phyloP scores from a whole-genome alignment of 2,113 vertebrate species.

The Ploceus nigricollis region DNA sequence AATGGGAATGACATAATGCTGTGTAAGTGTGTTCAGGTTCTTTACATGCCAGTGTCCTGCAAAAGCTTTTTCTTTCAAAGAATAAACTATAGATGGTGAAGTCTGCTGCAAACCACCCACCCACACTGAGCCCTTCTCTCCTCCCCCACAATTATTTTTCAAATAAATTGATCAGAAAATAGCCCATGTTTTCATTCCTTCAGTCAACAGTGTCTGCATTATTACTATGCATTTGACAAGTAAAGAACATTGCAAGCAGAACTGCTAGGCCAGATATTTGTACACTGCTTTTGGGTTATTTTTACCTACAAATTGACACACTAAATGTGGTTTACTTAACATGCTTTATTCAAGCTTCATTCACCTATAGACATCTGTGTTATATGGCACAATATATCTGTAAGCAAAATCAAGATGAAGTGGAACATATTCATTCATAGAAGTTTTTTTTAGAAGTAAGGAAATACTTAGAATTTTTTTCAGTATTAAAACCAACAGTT shows the following conservation, averaged over 20 bases:
- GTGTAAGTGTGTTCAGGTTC: constrained; percentile 17
- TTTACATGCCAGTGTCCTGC: constrained; percentile 32
- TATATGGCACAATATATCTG: neutral
- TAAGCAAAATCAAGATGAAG: constrained; percentile 4
- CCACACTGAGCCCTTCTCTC: neutral
- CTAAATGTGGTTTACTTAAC: neutral
- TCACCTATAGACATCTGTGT: constrained; percentile 27
- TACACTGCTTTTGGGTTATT: neutral
- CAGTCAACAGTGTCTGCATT: neutral
- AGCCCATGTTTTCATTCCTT: neutral
- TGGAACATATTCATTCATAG: neutral
- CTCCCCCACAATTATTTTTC: neutral
- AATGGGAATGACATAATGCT: constrained; percentile 53
- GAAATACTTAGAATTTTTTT: constrained; percentile 45
- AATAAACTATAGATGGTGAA: constrained; percentile 6
- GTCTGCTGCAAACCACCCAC: constrained; percentile 19
- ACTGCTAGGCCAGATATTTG: neutral
- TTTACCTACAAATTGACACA: constrained; percentile 8
- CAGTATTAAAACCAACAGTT: constrained; percentile 13
- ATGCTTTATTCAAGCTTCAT: neutral
- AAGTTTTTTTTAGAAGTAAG: neutral
- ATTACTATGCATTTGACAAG: neutral
- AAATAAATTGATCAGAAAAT: constrained; percentile 8
- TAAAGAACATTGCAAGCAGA: neutral
- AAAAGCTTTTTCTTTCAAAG: constrained; percentile 40